phyloP scores from a whole-genome alignment of 23 tunicate species.

The Pegea sp. region DNA sequence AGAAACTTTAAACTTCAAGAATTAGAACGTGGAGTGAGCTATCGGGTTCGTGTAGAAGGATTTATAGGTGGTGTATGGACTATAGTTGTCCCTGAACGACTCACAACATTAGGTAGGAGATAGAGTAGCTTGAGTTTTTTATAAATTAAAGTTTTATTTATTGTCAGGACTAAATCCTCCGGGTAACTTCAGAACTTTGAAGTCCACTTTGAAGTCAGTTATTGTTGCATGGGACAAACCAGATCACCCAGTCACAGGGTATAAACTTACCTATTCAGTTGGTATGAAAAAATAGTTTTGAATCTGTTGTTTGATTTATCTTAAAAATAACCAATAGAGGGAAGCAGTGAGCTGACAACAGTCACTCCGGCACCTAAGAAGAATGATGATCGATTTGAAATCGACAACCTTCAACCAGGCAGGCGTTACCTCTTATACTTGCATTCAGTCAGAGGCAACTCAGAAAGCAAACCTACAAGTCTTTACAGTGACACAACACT shows the following conservation, averaged over 20 bases:
- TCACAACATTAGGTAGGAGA: neutral
- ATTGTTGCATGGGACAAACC: conserved; percentile 13
- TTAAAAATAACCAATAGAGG: conserved; percentile 4
- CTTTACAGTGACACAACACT: conserved; percentile 9
- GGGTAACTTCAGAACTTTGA: neutral
- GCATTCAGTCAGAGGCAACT: conserved; percentile 4
- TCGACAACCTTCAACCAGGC: conserved; percentile 10
- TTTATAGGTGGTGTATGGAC: neutral
- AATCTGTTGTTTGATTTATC: neutral
- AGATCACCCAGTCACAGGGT: conserved; percentile 10
- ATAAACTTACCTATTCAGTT: conserved; percentile 19
- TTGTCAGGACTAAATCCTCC: neutral
- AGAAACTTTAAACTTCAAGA: neutral
- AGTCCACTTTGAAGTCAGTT: neutral
- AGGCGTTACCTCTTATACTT: conserved; percentile 15
- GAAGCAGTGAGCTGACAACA: conserved; percentile 10
- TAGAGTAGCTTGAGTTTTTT: neutral
- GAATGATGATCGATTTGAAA: conserved; percentile 1
- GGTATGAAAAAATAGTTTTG: conserved; percentile 4
- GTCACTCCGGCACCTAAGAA: conserved; percentile 9
- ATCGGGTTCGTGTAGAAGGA: neutral
- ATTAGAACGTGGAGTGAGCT: neutral
- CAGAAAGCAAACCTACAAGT: conserved; percentile 14
- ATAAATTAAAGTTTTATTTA: neutral
- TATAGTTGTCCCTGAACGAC: neutral